Percentiles rank a stretch among this genome's conserved stretches.
Evolutionary conservation across 2,113 vertebrate genomes (phyloP).

Genomic region (Lepisosteus oculatus): DNA sequence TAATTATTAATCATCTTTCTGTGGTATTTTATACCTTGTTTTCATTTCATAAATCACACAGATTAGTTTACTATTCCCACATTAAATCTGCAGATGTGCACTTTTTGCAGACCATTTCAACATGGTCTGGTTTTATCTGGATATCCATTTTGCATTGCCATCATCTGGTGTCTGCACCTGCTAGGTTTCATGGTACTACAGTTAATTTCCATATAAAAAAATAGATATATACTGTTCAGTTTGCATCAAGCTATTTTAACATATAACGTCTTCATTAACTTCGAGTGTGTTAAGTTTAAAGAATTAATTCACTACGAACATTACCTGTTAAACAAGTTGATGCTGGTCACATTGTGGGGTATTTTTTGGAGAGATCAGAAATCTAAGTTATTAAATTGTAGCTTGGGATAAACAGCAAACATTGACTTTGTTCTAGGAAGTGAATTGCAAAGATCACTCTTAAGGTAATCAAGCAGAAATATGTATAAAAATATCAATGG

Average conservation of each 20-base stretch:
- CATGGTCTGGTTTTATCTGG: conserved; percentile 30
- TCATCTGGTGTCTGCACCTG: conserved; percentile 59
- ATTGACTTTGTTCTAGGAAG: conserved; percentile 22
- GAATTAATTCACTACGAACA: conserved; percentile 1
- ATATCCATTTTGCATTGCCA: conserved; percentile 31
- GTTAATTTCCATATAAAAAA: too few relatives aligned
- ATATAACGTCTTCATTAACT: too few relatives aligned
- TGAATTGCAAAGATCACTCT: conserved; percentile 18
- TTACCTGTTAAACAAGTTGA: conserved; percentile 32
- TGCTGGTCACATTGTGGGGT: too few relatives aligned
- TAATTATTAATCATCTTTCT: conserved; percentile 67
- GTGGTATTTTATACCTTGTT: conserved; percentile 39
- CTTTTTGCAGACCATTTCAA: conserved; percentile 40
- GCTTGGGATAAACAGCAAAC: conserved; percentile 31
- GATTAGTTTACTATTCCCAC: conserved; percentile 54
- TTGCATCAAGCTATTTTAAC: too few relatives aligned
- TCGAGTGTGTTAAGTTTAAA: too few relatives aligned
- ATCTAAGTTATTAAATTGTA: neutral
- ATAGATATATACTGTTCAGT: too few relatives aligned
- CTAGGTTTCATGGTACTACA: conserved; percentile 31
- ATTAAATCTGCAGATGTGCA: conserved; percentile 58
- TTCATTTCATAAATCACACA: conserved; percentile 29
- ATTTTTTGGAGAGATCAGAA: too few relatives aligned
- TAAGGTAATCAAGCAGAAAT: too few relatives aligned
- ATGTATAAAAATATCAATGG: too few relatives aligned